A percentile compares a stretch with the other conserved stretches of the same genome.
Evolutionary conservation across 2,888 invertebrate genomes (phyloP).

Genomic region (Leucoptera coffeella): DNA sequence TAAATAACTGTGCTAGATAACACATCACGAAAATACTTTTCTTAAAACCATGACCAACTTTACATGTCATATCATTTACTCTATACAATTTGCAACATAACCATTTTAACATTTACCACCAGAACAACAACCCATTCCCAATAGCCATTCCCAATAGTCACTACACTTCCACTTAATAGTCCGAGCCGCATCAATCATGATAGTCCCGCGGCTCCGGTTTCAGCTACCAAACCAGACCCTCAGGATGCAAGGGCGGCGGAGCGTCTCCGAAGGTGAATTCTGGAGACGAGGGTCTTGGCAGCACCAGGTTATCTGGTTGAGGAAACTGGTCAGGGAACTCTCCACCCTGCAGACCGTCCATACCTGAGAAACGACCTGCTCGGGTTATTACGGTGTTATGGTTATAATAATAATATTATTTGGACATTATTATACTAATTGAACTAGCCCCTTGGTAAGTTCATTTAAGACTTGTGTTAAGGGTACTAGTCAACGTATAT

Average conservation of each 20-base stretch:
- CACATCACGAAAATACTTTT: too few relatives aligned
- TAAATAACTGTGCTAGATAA: too few relatives aligned
- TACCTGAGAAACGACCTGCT: constrained; percentile 76
- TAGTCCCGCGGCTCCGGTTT: constrained; percentile 54
- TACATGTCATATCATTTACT: constrained; percentile 6
- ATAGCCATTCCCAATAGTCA: constrained; percentile 1
- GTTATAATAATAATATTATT: too few relatives aligned
- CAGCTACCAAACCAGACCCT: constrained; percentile 52
- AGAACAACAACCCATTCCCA: too few relatives aligned
- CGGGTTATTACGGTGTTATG: constrained; percentile 54
- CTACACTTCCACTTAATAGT: constrained; percentile 38
- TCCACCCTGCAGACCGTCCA: constrained; percentile 48
- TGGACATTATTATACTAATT: too few relatives aligned
- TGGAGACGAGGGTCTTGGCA: constrained; percentile 69
- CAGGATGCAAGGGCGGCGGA: constrained; percentile 42
- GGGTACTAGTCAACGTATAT: too few relatives aligned
- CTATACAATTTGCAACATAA: constrained; percentile 7
- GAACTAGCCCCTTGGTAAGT: too few relatives aligned
- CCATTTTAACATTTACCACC: too few relatives aligned
- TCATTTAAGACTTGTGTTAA: too few relatives aligned
- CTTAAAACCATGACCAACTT: too few relatives aligned
- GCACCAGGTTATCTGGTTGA: constrained; percentile 60
- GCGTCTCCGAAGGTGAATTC: constrained; percentile 61
- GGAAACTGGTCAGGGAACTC: constrained; percentile 52
- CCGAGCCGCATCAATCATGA: constrained; percentile 54